Evolutionary conservation across 2,113 vertebrate species (phyloP).

Genomic region (Stictonetta naevosa): DNA sequence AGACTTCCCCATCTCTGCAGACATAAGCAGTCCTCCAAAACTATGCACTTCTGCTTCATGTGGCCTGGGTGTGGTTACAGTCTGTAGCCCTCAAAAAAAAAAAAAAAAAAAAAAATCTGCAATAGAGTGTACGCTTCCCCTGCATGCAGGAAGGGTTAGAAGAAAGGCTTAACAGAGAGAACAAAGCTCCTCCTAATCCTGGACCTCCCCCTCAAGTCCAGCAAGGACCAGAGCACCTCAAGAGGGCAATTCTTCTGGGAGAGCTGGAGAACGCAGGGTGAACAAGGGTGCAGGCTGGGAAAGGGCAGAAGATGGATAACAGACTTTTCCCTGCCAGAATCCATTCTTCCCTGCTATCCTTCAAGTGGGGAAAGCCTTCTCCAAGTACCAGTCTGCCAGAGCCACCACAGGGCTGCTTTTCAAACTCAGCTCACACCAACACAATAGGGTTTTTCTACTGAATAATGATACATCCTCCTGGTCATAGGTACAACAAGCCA

Average conservation of each 20-base stretch:
- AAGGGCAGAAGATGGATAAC: not conserved
- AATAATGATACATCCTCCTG: rapidly evolving
- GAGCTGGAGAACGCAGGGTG: not conserved
- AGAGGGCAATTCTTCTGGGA: rapidly evolving
- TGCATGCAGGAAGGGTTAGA: not conserved
- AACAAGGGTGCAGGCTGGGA: rapidly evolving
- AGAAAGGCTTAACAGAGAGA: not conserved
- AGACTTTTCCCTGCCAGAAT: not conserved
- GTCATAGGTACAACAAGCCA: not conserved
- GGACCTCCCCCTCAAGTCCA: not conserved
- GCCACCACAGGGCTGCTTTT: rapidly evolving
- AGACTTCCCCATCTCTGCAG: not conserved
- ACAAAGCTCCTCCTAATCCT: not conserved
- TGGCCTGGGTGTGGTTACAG: not conserved
- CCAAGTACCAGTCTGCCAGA: rapidly evolving
- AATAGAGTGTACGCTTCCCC: not conserved
- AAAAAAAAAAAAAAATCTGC: not conserved
- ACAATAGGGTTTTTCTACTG: not conserved
- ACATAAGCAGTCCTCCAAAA: not conserved
- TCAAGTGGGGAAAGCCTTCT: not conserved
- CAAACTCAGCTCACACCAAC: not conserved
- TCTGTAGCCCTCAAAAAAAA: not conserved
- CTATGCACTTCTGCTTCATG: not conserved
- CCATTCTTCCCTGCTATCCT: too few species aligned
- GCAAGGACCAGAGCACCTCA: not conserved